These are phyloP conservation scores for Gandaritis pyraliata DNA, from an alignment of 2,888 invertebrate species.

Conservation along the genomic window DNA sequence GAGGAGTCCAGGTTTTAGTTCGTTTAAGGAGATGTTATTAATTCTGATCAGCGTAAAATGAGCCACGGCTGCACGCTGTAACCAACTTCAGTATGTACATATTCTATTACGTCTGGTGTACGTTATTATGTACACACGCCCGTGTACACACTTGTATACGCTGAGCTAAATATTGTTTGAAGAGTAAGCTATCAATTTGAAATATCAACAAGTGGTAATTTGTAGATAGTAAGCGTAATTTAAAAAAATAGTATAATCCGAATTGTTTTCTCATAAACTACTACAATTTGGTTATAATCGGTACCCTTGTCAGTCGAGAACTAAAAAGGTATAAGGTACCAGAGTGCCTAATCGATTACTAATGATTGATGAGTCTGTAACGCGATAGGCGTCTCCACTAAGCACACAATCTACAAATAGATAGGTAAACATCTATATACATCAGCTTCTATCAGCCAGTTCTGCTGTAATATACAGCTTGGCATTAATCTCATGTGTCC, in stretches of 20 bases:
- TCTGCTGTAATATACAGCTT: constrained; percentile 5
- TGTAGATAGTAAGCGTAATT: too few relatives aligned
- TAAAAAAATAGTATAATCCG: too few relatives aligned
- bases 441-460: not conserved
- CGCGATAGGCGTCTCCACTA: not conserved
- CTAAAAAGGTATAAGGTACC: too few relatives aligned
- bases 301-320: too few relatives aligned
- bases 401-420: constrained; percentile 3
- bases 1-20: constrained; percentile 1
- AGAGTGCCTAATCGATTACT: too few relatives aligned
- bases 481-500: constrained; percentile 5
- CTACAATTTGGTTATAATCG: too few relatives aligned
- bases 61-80: not conserved
- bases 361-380: not conserved
- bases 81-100: constrained; percentile 6
- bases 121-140: not conserved
- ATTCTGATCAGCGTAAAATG: constrained; percentile 15
- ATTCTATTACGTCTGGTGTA: not conserved
- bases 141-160: too few relatives aligned
- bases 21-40: constrained; percentile 5
- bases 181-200: too few relatives aligned
- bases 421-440: not conserved
- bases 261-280: too few relatives aligned
- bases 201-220: too few relatives aligned
- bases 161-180: too few relatives aligned